Conservation (phyloP, 2,113 vertebrate genomes). For the Ibidorhyncha struthersii region DNA sequence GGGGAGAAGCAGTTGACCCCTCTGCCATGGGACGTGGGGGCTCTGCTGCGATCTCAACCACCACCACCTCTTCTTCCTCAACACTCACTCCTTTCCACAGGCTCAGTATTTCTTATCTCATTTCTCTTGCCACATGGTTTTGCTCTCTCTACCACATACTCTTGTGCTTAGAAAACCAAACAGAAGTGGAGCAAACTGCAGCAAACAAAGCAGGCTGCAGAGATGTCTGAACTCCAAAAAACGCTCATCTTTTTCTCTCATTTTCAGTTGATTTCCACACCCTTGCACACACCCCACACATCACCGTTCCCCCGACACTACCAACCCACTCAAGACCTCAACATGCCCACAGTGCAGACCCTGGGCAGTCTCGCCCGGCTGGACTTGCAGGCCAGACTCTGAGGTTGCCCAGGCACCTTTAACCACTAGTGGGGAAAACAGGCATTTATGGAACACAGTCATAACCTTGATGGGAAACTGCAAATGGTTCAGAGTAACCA, state of each 20-base stretch:
- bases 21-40: rapidly evolving
- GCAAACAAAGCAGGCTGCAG: not conserved
- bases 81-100: rapidly evolving
- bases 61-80: not conserved
- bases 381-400: not conserved
- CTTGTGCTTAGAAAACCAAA: not conserved
- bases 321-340: not conserved
- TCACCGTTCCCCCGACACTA: not conserved
- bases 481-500: not conserved
- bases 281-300: too few species aligned
- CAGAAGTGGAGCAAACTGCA: not conserved
- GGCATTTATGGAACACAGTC: not conserved
- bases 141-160: not conserved
- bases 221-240: not conserved
- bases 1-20: rapidly evolving
- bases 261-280: not conserved
- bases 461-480: not conserved
- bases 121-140: not conserved
- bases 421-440: not conserved
- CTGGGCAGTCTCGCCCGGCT: not conserved
- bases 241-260: not conserved
- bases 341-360: not conserved
- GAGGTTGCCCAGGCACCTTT: not conserved
- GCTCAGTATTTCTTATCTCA: not conserved
- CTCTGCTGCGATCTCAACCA: not conserved